These are phyloP conservation scores for Tyto alba DNA, from an alignment of 2,113 vertebrate genomes.

Conservation along the genomic window DNA sequence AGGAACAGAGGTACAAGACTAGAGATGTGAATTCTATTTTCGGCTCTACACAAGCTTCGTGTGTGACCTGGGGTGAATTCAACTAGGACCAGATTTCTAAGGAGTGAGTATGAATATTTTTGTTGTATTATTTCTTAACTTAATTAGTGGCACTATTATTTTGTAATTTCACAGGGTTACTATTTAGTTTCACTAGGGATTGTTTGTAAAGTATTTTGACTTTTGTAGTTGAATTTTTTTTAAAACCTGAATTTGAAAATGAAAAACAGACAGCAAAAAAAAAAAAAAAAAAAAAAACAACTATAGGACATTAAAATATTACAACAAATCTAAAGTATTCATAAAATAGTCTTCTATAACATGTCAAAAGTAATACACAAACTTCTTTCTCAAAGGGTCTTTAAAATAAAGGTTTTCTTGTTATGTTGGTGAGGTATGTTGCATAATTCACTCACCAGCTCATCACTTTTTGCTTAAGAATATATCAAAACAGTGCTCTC, in stretches of 20 bases:
- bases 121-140: background rate
- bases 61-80: background rate
- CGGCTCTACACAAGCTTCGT: background rate
- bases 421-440: background rate
- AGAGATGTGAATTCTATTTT: background rate
- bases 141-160: background rate
- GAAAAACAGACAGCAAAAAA: background rate
- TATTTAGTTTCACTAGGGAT: background rate
- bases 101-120: background rate
- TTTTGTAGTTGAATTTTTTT: background rate
- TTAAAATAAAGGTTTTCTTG: background rate
- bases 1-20: background rate
- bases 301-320: background rate
- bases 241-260: background rate
- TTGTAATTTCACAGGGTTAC: background rate
- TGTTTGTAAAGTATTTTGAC: background rate
- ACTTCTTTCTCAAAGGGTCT: background rate
- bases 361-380: background rate
- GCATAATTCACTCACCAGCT: background rate
- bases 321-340: background rate
- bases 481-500: background rate
- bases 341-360: background rate
- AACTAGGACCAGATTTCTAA: background rate
- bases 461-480: background rate
- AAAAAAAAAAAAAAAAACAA: background rate